Conservation (phyloP, 2,888 invertebrate genomes). For the Harmothoe impar region DNA sequence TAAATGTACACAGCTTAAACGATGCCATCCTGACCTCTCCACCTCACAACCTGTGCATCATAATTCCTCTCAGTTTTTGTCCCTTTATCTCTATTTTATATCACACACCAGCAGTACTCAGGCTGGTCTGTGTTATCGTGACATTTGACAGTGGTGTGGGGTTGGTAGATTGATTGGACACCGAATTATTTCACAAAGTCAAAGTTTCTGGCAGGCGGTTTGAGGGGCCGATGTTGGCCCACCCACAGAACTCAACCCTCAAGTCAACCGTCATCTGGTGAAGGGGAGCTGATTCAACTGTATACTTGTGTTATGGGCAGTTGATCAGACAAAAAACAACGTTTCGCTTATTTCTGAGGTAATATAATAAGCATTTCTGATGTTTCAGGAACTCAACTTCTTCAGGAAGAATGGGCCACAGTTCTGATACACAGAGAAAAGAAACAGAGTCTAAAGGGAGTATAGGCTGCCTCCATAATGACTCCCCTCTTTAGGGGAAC, state of each 20-base stretch:
- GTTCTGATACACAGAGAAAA: too few relatives aligned
- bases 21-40: not conserved
- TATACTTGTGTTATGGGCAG: too few relatives aligned
- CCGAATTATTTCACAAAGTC: not conserved
- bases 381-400: too few relatives aligned
- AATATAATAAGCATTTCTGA: too few relatives aligned
- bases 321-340: too few relatives aligned
- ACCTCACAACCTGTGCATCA: not conserved
- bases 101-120: not conserved
- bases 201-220: not conserved
- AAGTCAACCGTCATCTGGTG: not conserved
- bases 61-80: not conserved
- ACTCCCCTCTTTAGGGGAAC: too few relatives aligned
- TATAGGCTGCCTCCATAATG: too few relatives aligned
- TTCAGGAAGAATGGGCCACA: too few relatives aligned
- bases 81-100: not conserved
- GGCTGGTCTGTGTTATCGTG: not conserved
- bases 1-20: not conserved
- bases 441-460: too few relatives aligned
- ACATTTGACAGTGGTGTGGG: constrained; percentile 3
- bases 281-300: not conserved
- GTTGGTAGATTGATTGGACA: not conserved
- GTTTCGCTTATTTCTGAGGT: too few relatives aligned
- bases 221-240: not conserved
- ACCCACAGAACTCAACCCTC: not conserved